phyloP scores from a whole-genome alignment of 2,888 invertebrate species.

The Agrochola litura region DNA sequence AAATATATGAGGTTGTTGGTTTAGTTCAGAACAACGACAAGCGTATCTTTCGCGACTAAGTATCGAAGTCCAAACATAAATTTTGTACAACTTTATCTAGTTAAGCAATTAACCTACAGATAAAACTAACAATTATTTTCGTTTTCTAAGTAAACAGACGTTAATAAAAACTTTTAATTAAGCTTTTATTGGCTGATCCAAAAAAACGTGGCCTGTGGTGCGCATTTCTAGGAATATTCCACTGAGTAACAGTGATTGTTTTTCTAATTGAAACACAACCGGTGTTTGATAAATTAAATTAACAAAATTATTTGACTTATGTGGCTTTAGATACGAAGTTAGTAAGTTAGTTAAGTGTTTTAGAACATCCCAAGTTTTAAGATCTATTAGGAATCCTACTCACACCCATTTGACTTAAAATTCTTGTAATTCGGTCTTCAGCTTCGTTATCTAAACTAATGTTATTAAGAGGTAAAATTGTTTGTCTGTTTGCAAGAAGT shows the following conservation, averaged over 20 bases:
- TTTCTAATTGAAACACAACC: not conserved
- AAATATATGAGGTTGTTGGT: slow-evolving; percentile 30
- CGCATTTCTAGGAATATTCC: slow-evolving; percentile 8
- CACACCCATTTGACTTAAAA: not conserved
- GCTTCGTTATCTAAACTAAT: not conserved
- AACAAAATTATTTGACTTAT: slow-evolving; percentile 3
- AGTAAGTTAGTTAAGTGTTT: not conserved
- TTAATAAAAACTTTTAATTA: slow-evolving; percentile 53
- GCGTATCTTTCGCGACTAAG: slow-evolving; percentile 5
- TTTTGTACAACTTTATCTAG: slow-evolving; percentile 6
- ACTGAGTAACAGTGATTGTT: slow-evolving; percentile 14
- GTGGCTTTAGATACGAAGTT: not conserved
- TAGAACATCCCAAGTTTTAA: not conserved
- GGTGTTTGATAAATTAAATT: slow-evolving; percentile 6
- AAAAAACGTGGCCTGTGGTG: slow-evolving; percentile 8
- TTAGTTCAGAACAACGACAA: slow-evolving; percentile 6
- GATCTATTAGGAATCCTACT: not conserved
- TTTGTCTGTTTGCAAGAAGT: not conserved
- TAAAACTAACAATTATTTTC: slow-evolving; percentile 45
- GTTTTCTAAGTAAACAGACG: slow-evolving; percentile 41
- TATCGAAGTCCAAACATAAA: slow-evolving; percentile 21
- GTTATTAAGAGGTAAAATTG: not conserved
- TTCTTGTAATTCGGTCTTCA: not conserved
- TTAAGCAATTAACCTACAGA: slow-evolving; percentile 35
- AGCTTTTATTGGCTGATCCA: slow-evolving; percentile 29